phyloP scores from a whole-genome alignment of 2,113 vertebrate genomes.

The Raja brachyura region DNA sequence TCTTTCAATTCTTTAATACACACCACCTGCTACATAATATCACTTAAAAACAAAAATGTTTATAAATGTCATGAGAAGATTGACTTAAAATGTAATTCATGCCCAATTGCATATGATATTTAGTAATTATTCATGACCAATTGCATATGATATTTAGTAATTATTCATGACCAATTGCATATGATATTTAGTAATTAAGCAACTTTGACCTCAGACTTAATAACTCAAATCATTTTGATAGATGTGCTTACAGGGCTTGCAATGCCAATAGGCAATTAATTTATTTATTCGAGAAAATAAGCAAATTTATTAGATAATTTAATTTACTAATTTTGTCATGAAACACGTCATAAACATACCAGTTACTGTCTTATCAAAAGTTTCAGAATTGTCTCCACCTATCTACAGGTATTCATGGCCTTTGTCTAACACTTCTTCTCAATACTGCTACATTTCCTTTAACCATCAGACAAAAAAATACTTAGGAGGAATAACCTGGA shows the following conservation, averaged over 20 bases:
- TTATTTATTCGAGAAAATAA: neutral
- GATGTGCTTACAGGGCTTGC: neutral
- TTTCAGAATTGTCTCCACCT: neutral
- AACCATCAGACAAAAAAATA: neutral
- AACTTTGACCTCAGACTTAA: neutral
- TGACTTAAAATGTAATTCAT: neutral
- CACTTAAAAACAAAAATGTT: neutral
- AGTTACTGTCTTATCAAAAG: neutral
- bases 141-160: conserved; percentile 2
- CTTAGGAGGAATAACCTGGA: too few relatives aligned
- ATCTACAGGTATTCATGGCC: neutral
- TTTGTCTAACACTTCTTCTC: neutral
- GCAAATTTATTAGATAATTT: neutral
- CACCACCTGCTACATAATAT: neutral
- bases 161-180: neutral
- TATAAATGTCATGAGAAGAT: neutral
- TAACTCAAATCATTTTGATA: neutral
- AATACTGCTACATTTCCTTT: neutral
- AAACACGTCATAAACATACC: neutral
- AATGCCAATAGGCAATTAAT: neutral
- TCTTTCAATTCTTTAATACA: neutral
- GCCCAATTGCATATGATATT: neutral
- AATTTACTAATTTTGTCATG: neutral
- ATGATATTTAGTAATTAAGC: neutral
- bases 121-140: too few relatives aligned